Conservation (phyloP, 2,888 invertebrate genomes). For the Cylindroiulus punctatus region DNA sequence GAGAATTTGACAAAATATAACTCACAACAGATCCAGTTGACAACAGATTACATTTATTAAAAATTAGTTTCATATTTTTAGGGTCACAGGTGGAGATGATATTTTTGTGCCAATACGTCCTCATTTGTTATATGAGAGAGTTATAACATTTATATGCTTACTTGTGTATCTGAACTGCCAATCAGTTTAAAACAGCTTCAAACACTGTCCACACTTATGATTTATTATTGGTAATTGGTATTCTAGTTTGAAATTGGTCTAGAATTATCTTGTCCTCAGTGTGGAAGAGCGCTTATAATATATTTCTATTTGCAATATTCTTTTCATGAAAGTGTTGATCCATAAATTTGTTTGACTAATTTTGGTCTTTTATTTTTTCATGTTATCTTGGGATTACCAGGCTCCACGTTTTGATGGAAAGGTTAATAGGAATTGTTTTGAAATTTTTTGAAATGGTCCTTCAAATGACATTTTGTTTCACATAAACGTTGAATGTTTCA, state of each 20-base stretch:
- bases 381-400: slow-evolving; percentile 69
- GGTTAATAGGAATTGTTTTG: slow-evolving; percentile 64
- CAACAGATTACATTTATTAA: no score
- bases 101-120: background rate
- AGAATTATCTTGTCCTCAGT: no score
- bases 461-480: background rate
- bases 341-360: background rate
- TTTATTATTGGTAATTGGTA: no score
- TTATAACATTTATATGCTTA: background rate
- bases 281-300: no score
- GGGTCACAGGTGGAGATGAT: background rate
- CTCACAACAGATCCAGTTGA: no score
- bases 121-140: background rate
- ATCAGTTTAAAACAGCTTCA: no score
- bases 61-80: background rate
- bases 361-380: background rate
- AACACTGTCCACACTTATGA: no score
- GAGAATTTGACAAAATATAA: no score
- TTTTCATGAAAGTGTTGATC: background rate
- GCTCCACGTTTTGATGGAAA: slow-evolving; percentile 88
- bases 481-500: background rate
- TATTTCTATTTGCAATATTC: no score
- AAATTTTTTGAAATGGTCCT: background rate
- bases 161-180: background rate
- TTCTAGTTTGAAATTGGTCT: no score